Conservation (phyloP, 2,797 vertebrate species). For the Enteromius mattozi region DNA sequence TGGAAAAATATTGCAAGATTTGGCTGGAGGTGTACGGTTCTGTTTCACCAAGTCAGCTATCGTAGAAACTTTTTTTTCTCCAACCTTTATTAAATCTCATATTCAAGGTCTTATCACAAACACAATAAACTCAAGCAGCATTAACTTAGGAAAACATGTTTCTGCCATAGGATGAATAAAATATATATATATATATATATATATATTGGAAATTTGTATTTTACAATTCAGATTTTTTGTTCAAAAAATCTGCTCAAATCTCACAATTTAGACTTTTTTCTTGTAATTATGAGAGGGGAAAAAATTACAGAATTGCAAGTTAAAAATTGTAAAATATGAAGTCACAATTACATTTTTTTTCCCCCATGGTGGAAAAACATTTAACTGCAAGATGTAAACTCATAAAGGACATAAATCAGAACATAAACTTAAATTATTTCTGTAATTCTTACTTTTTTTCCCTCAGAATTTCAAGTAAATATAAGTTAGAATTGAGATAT, state of each 20-base stretch:
- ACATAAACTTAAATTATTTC: background rate
- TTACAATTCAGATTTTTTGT: background rate
- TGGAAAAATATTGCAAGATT: background rate
- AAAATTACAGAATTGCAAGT: background rate
- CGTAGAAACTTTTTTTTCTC: background rate
- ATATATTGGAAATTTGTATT: too few species aligned
- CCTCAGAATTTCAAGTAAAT: background rate
- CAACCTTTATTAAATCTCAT: background rate
- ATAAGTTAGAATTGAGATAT: background rate
- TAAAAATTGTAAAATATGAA: background rate
- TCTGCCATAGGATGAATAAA: background rate
- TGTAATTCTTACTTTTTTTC: background rate
- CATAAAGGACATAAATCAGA: background rate
- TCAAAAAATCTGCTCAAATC: background rate
- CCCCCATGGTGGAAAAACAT: background rate
- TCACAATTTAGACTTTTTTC: background rate
- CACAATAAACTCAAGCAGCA: too few species aligned
- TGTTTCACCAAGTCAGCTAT: background rate
- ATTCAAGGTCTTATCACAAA: background rate
- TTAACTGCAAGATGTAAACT: background rate
- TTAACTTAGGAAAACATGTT: background rate
- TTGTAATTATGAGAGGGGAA: background rate
- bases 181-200: too few species aligned
- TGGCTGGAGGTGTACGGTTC: background rate
- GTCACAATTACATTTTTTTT: too few species aligned